Evolutionary conservation across 1,140 invertebrate genomes (phyloP), one percentile per base, ranked within the genome.

Genomic region (Drosophila athabasca): DNA sequence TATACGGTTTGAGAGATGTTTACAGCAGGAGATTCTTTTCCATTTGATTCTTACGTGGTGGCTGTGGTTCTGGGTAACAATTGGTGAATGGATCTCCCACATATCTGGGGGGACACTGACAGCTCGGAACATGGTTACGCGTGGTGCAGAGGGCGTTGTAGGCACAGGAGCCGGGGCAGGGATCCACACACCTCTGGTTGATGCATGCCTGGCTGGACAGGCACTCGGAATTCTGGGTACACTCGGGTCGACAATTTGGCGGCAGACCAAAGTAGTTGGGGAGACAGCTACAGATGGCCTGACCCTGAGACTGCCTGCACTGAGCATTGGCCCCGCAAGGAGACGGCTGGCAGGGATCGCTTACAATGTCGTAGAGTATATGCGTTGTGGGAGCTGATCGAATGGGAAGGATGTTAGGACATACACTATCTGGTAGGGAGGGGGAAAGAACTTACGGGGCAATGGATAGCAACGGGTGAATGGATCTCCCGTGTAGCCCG

Each of bases 401-500:
- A 45, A 61, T 24, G 17, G 5, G 4, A 13, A 41, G 11, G 24
- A 2, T 57, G 2, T 49, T 17, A n/a, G 17, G 0, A 6, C 8
- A 6, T 4, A 43, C 39, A 39, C 31, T 9, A 31, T 13, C 4
- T 19, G 2, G 0, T 1, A 19, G 31, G 44, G 26, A 8, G 29
- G 22, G n/a, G 6, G 15, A 44, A 6, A 1, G 9, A 22, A 92
- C 93, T 94, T 93, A 95, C 94, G 92, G 83, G 93, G 93, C 44
- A 93, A 84, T 3, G 91, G 87, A 60, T 92, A 93, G 76, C 95
- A 95, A 77, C 93, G 91, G 3, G 92, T 92, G 69, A 95, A 95
- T n/a, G 95, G 95, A 92, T 96, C 94, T 22, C 95, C 95, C 50
- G 93, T 93, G 74, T 93, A 94, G 51, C 94, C 94, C 7, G 89